Evolutionary conservation across 2,888 invertebrate genomes (phyloP).

Genomic region (Drosophila paramelanica): DNA sequence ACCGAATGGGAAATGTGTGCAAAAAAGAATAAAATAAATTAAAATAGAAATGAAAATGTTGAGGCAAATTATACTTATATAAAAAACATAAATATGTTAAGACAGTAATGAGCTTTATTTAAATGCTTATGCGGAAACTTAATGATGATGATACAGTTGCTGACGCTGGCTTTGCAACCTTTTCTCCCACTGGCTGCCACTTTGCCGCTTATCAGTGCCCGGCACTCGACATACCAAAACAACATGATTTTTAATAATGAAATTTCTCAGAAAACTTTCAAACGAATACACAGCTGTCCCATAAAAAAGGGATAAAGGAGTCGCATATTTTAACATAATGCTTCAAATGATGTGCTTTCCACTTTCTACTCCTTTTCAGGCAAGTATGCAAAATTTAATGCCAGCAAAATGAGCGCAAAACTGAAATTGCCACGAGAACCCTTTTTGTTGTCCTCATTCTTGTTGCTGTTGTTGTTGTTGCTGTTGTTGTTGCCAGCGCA

Average conservation of each 20-base stretch:
- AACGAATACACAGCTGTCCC: constrained; percentile 28
- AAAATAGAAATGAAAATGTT: background rate
- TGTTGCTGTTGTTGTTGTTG: background rate
- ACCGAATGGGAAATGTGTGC: constrained; percentile 19
- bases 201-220: constrained; percentile 61
- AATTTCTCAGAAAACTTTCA: constrained; percentile 58
- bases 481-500: constrained; percentile 33
- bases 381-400: constrained; percentile 72
- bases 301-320: constrained; percentile 38
- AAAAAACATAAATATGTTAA: constrained; percentile 48
- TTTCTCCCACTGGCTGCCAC: background rate
- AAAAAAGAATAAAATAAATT: background rate
- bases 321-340: constrained; percentile 77
- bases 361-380: constrained; percentile 29
- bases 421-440: constrained; percentile 68
- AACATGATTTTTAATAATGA: constrained; percentile 66
- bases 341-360: constrained; percentile 72
- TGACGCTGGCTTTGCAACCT: background rate
- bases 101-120: constrained; percentile 51
- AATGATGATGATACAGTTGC: constrained; percentile 27
- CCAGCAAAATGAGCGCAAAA: constrained; percentile 71
- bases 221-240: constrained; percentile 65
- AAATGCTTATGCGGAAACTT: constrained; percentile 49
- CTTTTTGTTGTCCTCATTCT: constrained; percentile 47
- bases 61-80: constrained; percentile 4